Conservation (phyloP, 2,797 vertebrate species). For the Alectoris magna region DNA sequence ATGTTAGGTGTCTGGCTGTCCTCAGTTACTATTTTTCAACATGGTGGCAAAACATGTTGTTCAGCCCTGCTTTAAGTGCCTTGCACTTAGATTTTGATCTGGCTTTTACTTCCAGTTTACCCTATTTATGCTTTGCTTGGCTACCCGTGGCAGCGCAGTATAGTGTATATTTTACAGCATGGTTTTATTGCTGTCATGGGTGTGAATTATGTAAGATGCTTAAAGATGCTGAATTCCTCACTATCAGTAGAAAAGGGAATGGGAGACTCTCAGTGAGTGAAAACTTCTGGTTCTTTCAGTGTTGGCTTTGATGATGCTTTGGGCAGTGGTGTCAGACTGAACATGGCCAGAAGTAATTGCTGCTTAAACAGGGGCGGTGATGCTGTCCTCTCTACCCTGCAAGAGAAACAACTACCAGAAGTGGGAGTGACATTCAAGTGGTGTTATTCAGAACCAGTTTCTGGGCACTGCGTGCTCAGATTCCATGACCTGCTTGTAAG, state of each 20-base stretch:
- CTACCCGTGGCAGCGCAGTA: not conserved
- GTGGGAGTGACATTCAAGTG: not conserved
- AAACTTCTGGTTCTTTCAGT: not conserved
- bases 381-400: not conserved
- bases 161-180: not conserved
- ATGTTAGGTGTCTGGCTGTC: not conserved
- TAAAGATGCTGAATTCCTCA: not conserved
- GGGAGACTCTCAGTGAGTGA: not conserved
- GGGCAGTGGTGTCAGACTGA: not conserved
- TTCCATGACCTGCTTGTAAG: not conserved
- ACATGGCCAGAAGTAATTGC: not conserved
- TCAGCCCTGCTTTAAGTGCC: not conserved
- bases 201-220: not conserved
- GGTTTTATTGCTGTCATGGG: not conserved
- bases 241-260: not conserved
- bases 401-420: fast-evolving
- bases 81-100: not conserved
- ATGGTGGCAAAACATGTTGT: not conserved
- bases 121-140: not conserved
- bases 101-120: not conserved
- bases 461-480: not conserved
- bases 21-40: not conserved
- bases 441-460: not conserved
- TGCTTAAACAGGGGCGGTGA: not conserved
- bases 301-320: not conserved